A percentile compares a stretch with the other conserved stretches of the same genome.
phyloP scores from a whole-genome alignment of 53 echinoderm and acorn worm species.

The Actinopyga echinites region DNA sequence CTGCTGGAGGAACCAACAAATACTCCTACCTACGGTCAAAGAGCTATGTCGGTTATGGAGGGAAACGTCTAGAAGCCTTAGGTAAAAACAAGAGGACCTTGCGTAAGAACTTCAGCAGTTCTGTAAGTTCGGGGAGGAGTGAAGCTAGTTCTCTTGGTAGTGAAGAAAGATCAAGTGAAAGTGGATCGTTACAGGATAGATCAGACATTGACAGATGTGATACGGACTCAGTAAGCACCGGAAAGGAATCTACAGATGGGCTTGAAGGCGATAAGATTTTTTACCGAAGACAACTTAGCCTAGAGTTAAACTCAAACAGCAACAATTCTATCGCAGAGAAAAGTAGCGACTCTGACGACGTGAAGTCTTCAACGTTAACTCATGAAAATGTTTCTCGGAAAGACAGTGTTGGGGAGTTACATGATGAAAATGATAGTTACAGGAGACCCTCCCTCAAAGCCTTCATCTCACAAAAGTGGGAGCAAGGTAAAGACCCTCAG shows the following conservation, averaged over 20 bases:
- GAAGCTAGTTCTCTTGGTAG: conserved; percentile 77
- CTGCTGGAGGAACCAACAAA: conserved; percentile 54
- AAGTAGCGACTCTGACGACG: neutral
- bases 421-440: conserved; percentile 1
- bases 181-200: conserved; percentile 59
- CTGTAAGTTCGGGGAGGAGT: conserved; percentile 54
- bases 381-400: neutral
- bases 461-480: neutral
- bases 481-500: neutral
- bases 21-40: conserved; percentile 66
- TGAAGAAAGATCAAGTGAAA: conserved; percentile 84
- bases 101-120: conserved; percentile 69
- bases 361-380: too few species aligned
- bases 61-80: conserved; percentile 78
- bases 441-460: neutral
- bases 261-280: conserved; percentile 11
- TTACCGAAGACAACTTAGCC: neutral
- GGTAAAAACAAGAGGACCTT: conserved; percentile 72
- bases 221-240: conserved; percentile 29
- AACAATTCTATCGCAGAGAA: neutral
- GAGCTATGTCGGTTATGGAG: conserved; percentile 77
- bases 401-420: neutral
- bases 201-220: conserved; percentile 26
- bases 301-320: conserved; percentile 18
- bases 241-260: conserved; percentile 12